Conservation (phyloP, 2,113 vertebrate species). For the Pionites leucogaster region DNA sequence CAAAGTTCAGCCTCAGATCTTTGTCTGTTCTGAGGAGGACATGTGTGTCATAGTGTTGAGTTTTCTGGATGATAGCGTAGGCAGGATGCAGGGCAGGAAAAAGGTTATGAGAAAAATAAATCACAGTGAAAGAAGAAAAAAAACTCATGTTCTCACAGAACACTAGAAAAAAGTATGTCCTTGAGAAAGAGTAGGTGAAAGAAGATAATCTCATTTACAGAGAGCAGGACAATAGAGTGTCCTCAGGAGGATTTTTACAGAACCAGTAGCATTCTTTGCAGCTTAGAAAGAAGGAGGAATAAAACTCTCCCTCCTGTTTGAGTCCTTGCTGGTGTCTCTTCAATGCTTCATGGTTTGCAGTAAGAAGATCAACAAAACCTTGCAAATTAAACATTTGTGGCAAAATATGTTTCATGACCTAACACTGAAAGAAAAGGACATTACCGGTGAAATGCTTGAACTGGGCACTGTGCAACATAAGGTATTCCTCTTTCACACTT, state of each 20-base stretch:
- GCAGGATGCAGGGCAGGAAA: neutral
- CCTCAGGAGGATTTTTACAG: neutral
- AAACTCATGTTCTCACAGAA: neutral
- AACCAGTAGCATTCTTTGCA: neutral
- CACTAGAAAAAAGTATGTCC: neutral
- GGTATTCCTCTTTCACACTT: neutral
- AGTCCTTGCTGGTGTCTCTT: neutral
- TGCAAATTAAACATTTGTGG: neutral
- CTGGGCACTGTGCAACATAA: neutral
- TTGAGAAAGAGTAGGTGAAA: neutral
- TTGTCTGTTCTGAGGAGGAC: neutral
- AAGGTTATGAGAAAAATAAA: neutral
- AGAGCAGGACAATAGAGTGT: neutral
- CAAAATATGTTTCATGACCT: neutral
- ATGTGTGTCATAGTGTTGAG: neutral
- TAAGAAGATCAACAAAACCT: neutral
- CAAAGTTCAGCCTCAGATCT: neutral
- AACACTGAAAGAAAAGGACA: neutral
- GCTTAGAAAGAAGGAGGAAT: neutral
- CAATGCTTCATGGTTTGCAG: neutral
- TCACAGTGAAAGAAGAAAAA: neutral
- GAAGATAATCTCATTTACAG: neutral
- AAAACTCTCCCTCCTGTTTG: neutral
- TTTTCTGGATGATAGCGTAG: neutral
- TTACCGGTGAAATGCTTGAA: neutral